Conservation (phyloP, 2,888 invertebrate species). For the Cepaea hortensis region DNA sequence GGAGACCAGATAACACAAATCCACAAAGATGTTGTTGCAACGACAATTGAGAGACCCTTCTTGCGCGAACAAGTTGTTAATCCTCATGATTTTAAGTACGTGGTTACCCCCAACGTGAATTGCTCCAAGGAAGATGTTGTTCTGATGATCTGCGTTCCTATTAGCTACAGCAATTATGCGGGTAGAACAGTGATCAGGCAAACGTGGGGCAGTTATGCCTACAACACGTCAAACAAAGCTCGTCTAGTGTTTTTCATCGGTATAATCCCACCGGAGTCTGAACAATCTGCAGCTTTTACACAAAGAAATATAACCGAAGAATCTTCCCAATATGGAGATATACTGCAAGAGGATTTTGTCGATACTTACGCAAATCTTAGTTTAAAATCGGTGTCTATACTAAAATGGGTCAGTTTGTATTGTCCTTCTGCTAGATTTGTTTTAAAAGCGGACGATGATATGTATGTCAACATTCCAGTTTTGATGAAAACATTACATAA, state of each 20-base stretch:
- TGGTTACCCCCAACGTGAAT: neutral
- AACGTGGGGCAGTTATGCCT: constrained; percentile 69
- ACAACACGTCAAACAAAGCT: constrained; percentile 40
- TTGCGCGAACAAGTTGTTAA: neutral
- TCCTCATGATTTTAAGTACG: constrained; percentile 21
- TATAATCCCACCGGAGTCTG: neutral
- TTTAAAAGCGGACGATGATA: constrained; percentile 74
- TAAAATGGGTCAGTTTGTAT: constrained; percentile 75
- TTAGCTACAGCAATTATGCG: constrained; percentile 63
- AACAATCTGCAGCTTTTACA: constrained; percentile 17
- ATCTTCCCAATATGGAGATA: constrained; percentile 65
- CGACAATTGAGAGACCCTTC: neutral
- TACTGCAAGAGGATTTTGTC: constrained; percentile 72
- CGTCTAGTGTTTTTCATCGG: constrained; percentile 71
- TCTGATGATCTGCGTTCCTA: constrained; percentile 64
- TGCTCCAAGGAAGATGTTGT: constrained; percentile 37
- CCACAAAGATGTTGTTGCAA: neutral
- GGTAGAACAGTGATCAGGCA: constrained; percentile 65
- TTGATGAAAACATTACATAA: constrained; percentile 52
- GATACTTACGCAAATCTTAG: constrained; percentile 77
- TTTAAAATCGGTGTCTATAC: constrained; percentile 76
- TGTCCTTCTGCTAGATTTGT: constrained; percentile 73
- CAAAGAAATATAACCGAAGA: constrained; percentile 62
- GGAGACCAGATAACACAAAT: neutral
- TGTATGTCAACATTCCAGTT: constrained; percentile 59